Percentiles rank a stretch among this genome's conserved stretches.
Conservation (phyloP, 2,888 invertebrate genomes). For the Dendrolimus pini region DNA sequence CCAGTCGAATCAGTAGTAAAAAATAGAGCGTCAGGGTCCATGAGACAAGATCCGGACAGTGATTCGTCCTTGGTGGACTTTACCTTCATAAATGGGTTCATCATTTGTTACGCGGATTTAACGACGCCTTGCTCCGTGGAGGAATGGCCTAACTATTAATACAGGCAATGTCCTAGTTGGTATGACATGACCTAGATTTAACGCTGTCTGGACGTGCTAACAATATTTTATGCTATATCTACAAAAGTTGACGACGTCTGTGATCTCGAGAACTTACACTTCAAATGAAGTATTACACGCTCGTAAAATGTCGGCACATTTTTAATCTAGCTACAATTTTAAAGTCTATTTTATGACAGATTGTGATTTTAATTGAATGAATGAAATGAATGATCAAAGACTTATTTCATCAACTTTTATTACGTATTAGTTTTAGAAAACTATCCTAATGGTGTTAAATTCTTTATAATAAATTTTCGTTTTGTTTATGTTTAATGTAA, state of each 20-base stretch:
- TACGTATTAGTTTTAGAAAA: too few species aligned
- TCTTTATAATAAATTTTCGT: too few species aligned
- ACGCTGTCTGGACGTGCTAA: conserved; percentile 20
- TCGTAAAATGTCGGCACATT: not conserved
- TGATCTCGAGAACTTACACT: not conserved
- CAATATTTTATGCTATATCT: conserved; percentile 24
- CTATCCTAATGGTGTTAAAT: too few species aligned
- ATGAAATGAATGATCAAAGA: too few species aligned
- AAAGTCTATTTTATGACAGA: not conserved
- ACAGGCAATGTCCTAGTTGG: conserved; percentile 25
- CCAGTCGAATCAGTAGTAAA: too few species aligned
- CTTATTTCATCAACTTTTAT: too few species aligned
- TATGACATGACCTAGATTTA: conserved; percentile 29
- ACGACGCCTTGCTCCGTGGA: conserved; percentile 16
- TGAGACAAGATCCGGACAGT: too few species aligned
- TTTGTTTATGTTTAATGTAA: too few species aligned
- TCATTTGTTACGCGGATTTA: not conserved
- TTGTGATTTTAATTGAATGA: not conserved
- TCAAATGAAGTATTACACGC: not conserved
- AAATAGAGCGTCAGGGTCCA: too few species aligned
- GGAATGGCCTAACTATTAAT: conserved; percentile 30
- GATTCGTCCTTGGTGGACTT: too few species aligned
- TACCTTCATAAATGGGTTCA: too few species aligned
- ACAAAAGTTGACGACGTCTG: conserved; percentile 6
- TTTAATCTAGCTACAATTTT: not conserved